These are phyloP conservation scores for Trissoscelio sp. DNA, from an alignment of 2,888 invertebrate species.

Conservation along the genomic window DNA sequence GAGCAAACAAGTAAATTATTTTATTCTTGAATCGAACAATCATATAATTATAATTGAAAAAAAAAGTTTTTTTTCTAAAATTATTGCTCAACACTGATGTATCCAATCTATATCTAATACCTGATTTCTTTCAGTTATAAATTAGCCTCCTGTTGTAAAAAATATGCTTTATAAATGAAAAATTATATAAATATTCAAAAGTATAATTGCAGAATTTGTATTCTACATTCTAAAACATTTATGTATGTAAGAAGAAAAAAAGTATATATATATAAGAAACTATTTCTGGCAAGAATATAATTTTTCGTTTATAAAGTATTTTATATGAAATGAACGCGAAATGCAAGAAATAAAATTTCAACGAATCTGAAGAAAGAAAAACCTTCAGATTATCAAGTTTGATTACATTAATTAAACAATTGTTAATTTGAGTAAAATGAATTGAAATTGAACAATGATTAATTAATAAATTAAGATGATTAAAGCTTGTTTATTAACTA, in stretches of 20 bases:
- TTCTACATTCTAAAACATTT: no score
- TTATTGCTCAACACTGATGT: slow-evolving; percentile 25
- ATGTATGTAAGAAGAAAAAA: no score
- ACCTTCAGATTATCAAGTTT: slow-evolving; percentile 24
- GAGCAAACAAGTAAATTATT: slow-evolving; percentile 7
- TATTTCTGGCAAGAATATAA: no score
- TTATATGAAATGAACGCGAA: slow-evolving; percentile 10
- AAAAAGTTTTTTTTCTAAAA: no score
- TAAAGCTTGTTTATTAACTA: no score
- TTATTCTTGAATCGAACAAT: not conserved
- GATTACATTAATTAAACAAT: not conserved
- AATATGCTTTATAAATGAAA: slow-evolving; percentile 23
- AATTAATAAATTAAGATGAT: no score
- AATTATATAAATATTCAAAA: no score
- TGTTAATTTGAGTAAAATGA: no score
- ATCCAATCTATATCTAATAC: slow-evolving; percentile 22
- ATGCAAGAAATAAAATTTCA: slow-evolving; percentile 6
- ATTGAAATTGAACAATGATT: no score
- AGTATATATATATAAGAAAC: no score
- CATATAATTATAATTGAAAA: slow-evolving; percentile 1
- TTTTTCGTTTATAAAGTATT: slow-evolving; percentile 16
- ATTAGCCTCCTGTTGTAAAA: slow-evolving; percentile 44
- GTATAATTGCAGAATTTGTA: no score
- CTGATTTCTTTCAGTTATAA: slow-evolving; percentile 36
- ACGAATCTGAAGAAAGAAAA: not conserved